Evolutionary conservation across 2,113 vertebrate species (phyloP).

Genomic region (Genyomyrus donnyi): DNA sequence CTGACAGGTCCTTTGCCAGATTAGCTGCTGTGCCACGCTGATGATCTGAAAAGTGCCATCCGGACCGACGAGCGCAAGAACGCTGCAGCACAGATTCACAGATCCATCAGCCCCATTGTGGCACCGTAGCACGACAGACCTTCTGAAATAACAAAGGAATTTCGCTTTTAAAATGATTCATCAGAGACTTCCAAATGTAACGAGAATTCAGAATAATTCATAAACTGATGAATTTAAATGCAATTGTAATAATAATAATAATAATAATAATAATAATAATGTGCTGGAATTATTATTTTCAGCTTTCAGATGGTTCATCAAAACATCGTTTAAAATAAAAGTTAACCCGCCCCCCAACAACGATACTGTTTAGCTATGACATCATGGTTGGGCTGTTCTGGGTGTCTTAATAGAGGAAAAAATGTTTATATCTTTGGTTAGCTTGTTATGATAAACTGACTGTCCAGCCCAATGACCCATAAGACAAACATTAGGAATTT

Average conservation of each 20-base stretch:
- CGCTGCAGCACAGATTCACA: not conserved
- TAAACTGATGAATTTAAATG: not conserved
- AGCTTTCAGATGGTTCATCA: not conserved
- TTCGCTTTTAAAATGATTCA: not conserved
- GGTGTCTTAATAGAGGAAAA: not conserved
- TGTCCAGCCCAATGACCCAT: not conserved
- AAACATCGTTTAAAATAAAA: not conserved
- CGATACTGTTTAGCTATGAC: not conserved
- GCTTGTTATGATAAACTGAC: not conserved
- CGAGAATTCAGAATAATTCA: not conserved
- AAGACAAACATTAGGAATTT: not conserved
- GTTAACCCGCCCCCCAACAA: not conserved
- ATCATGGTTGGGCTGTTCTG: not conserved
- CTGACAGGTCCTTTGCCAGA: slow-evolving; percentile 13
- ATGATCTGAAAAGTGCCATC: slow-evolving; percentile 12
- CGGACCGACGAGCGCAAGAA: not conserved
- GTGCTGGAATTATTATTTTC: not conserved
- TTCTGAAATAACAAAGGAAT: not conserved
- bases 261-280: not conserved
- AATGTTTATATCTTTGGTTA: not conserved
- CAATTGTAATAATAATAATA: not conserved
- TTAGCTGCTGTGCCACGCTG: not conserved
- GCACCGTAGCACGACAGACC: not conserved
- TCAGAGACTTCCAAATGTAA: not conserved
- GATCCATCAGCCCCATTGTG: not conserved